Evolutionary conservation across 2,113 vertebrate genomes (phyloP).

Genomic region (Calyptommatus sinebrachiatus): DNA sequence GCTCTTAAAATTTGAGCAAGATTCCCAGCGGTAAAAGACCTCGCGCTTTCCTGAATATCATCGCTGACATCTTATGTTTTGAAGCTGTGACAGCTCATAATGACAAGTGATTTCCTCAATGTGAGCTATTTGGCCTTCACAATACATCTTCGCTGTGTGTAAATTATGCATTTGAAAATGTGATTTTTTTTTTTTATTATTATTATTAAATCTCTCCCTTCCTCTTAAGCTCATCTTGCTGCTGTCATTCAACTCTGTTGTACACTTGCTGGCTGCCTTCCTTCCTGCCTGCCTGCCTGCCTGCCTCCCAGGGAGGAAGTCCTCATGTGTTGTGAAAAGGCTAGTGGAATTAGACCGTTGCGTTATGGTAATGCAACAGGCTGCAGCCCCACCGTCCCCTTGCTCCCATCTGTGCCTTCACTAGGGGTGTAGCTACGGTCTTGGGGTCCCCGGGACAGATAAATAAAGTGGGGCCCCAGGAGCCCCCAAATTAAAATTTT

Average conservation of each 20-base stretch:
- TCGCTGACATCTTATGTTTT: conserved; percentile 9
- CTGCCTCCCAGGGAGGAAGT: neutral
- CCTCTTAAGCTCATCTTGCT: conserved; percentile 43
- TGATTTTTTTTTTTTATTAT: neutral
- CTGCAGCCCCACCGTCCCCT: no score
- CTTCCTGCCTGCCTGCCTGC: no score
- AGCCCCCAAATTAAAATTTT: no score
- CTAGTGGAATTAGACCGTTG: no score
- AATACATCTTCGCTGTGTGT: conserved; percentile 42
- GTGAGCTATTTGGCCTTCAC: conserved; percentile 53
- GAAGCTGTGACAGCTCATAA: neutral
- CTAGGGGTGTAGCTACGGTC: no score
- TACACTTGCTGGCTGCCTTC: no score
- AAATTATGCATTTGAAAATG: conserved; percentile 45
- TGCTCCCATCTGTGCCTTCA: no score
- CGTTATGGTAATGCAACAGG: no score
- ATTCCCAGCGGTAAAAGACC: neutral
- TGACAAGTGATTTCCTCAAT: conserved; percentile 44
- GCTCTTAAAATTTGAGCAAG: neutral
- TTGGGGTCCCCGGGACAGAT: no score
- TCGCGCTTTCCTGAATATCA: neutral
- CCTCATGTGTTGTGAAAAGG: neutral
- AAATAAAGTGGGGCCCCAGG: no score
- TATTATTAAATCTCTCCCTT: conserved; percentile 42
- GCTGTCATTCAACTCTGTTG: conserved; percentile 20